Percentiles rank a stretch among this genome's conserved stretches.
Conservation (phyloP, 1,140 invertebrate genomes). For the Caenorhabditis brenneri region DNA sequence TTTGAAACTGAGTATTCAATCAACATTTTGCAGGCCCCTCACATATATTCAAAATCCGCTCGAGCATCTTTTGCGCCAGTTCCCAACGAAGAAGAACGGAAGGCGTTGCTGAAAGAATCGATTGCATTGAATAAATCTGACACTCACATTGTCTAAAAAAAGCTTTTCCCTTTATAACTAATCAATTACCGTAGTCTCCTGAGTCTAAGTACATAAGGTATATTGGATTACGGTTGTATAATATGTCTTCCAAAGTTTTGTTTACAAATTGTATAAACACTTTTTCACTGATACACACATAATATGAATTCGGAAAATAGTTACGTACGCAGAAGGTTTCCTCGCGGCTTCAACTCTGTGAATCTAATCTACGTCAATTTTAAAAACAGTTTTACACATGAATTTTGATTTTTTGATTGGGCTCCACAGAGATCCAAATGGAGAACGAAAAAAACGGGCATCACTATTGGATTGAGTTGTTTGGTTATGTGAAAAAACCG, state of each 20-base stretch:
- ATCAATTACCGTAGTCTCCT: background rate
- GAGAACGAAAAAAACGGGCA: no score
- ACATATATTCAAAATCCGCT: conserved; percentile 17
- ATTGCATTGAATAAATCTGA: conserved; percentile 36
- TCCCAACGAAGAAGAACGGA: conserved; percentile 39
- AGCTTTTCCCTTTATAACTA: background rate
- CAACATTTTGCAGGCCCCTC: background rate
- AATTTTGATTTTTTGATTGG: no score
- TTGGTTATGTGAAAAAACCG: no score
- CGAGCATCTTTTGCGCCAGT: conserved; percentile 32
- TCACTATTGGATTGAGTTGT: no score
- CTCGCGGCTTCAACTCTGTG: no score
- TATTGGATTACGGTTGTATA: background rate
- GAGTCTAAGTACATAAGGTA: background rate
- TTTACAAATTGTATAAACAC: conserved; percentile 1
- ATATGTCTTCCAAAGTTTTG: background rate
- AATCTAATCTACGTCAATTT: no score
- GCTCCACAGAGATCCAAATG: no score
- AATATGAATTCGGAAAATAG: no score
- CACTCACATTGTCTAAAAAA: conserved; percentile 15
- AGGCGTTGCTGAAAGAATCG: conserved; percentile 40
- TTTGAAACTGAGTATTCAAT: background rate
- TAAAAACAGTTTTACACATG: no score
- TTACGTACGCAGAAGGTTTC: no score
- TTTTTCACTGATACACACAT: no score